Conservation (phyloP, 2,888 invertebrate genomes). For the Laspeyria flexula region DNA sequence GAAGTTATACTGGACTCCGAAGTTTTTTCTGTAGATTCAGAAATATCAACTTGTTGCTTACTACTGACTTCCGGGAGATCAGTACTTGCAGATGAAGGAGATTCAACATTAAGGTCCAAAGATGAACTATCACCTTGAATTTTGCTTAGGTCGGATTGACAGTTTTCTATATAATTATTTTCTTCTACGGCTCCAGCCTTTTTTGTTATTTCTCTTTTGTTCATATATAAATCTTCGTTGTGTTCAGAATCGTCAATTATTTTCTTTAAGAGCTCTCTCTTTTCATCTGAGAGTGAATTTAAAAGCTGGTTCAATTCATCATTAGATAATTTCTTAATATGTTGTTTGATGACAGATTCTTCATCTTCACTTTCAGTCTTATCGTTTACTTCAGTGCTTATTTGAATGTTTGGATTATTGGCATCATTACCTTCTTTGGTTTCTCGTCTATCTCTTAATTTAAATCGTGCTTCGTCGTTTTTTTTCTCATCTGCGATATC, state of each 20-base stretch:
- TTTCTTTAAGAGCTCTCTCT: constrained; percentile 69
- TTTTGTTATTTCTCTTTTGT: constrained; percentile 79
- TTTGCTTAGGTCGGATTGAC: constrained; percentile 67
- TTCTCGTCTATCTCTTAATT: constrained; percentile 64
- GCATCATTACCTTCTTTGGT: constrained; percentile 34
- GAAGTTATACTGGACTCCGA: constrained; percentile 45
- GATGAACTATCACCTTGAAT: constrained; percentile 57
- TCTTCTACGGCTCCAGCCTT: constrained; percentile 75
- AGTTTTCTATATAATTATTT: constrained; percentile 65
- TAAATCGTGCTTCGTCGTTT: constrained; percentile 45
- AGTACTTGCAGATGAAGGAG: constrained; percentile 41
- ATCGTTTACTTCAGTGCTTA: constrained; percentile 37
- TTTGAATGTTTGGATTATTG: constrained; percentile 28
- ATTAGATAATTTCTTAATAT: constrained; percentile 71
- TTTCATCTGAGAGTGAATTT: constrained; percentile 72
- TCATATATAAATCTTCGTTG: constrained; percentile 49
- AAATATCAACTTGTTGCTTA: constrained; percentile 46
- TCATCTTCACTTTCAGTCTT: constrained; percentile 62
- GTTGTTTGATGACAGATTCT: constrained; percentile 71
- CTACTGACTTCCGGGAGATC: constrained; percentile 57
- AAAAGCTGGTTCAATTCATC: constrained; percentile 73
- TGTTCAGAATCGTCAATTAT: constrained; percentile 63
- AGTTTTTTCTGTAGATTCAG: constrained; percentile 52
- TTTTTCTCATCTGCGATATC: constrained; percentile 46
- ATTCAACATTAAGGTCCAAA: constrained; percentile 52